Base-by-base conservation (phyloP, 2,888 invertebrate species). In the Tipula vernalis region DNA sequence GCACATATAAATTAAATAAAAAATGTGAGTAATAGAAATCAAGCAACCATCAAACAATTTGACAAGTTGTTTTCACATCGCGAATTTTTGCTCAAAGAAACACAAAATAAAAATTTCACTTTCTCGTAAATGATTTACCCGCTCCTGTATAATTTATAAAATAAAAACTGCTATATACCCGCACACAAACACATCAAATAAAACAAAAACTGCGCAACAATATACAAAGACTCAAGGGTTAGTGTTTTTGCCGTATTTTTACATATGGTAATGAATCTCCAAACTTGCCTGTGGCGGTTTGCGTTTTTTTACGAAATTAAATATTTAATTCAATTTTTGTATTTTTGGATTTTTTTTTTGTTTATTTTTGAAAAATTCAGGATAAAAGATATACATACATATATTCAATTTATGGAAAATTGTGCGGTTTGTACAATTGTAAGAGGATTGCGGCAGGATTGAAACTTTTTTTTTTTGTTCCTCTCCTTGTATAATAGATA, bases 361-460 rank as follows among this genome's bases (percentile, higher is more conserved):
- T 71, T 71, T 71, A 71, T 71, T 71, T 71, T 71, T 13, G 71
- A 28, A 71, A 71, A 28, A 28, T 28, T 71, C 71, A 28, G 71
- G 71, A 28, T 71, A 71, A 71, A 71, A 71, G 12, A 71, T 71
- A 28, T 28, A 28, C 28, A 71, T 28, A 28, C 2, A 28, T 28
- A 28, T 71, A 71, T 71, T 28, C 71, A 71, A 71, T 71, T 71
- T 71, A 28, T 71, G 28, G 10, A 71, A 71, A 71, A 71, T 71
- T 71, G 71, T 71, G 71, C 71, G 71, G 71, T 71, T 71, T 28
- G 71, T 10, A 28, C 71, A 71, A 71, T 71, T 71, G 71, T 71
- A 71, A 71, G 71, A 71, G 71, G 71, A 71, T 71, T 71, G 71
- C 71, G 71, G 71, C 71, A 71, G 71, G 71, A 71, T 71, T 71